Percentiles rank a stretch among this genome's conserved stretches.
Evolutionary conservation across 2,888 invertebrate genomes (phyloP).

Genomic region (Phortica okadai): DNA sequence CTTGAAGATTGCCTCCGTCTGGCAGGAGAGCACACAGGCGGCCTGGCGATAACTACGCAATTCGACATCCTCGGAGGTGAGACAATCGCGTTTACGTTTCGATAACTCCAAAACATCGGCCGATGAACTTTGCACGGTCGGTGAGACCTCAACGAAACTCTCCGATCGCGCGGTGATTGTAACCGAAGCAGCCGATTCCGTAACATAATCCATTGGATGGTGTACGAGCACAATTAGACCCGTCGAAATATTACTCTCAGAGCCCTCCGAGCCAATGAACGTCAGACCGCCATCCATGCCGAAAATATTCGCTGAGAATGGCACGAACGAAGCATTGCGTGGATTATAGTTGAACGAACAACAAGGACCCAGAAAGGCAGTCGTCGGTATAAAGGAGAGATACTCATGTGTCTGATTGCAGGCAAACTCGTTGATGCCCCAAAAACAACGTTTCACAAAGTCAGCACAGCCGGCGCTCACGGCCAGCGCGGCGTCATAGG

Average conservation of each 20-base stretch:
- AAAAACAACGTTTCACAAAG: slow-evolving; percentile 74
- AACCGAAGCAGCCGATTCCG: slow-evolving; percentile 71
- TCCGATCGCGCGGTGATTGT: slow-evolving; percentile 73
- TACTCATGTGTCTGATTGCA: slow-evolving; percentile 72
- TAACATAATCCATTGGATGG: slow-evolving; percentile 75
- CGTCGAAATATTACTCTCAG: slow-evolving; percentile 72
- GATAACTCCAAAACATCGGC: slow-evolving; percentile 72
- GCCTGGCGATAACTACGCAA: slow-evolving; percentile 72
- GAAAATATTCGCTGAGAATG: slow-evolving; percentile 74
- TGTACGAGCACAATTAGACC: slow-evolving; percentile 74
- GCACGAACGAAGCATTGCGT: slow-evolving; percentile 70
- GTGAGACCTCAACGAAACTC: slow-evolving; percentile 74
- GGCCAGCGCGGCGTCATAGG: slow-evolving; percentile 69
- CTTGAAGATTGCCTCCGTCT: slow-evolving; percentile 66
- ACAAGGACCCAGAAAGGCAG: slow-evolving; percentile 73
- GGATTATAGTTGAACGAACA: slow-evolving; percentile 76
- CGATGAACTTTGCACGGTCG: slow-evolving; percentile 73
- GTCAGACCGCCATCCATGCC: slow-evolving; percentile 73
- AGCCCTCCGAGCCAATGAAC: slow-evolving; percentile 73
- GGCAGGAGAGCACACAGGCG: slow-evolving; percentile 71
- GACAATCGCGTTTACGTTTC: slow-evolving; percentile 72
- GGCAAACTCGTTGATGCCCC: slow-evolving; percentile 71
- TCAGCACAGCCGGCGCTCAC: slow-evolving; percentile 73
- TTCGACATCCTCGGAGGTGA: slow-evolving; percentile 70
- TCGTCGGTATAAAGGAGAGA: slow-evolving; percentile 72